Evolutionary conservation across 2,113 vertebrate genomes (phyloP).

Genomic region (Psettodes erumei): DNA sequence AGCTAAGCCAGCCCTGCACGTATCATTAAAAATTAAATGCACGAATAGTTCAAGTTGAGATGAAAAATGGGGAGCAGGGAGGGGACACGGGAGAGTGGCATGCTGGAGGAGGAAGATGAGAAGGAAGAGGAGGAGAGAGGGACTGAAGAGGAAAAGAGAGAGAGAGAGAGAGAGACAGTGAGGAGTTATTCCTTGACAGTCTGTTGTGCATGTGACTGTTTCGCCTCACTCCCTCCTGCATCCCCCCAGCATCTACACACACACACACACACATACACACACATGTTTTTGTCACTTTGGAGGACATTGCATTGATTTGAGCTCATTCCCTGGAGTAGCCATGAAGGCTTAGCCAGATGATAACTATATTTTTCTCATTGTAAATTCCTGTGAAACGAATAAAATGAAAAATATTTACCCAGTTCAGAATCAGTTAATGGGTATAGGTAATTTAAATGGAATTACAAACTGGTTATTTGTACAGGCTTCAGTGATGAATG

Average conservation of each 20-base stretch:
- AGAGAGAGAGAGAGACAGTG: constrained; percentile 37
- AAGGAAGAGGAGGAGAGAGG: constrained; percentile 27
- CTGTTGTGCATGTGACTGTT: constrained; percentile 70
- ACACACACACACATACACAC: constrained; percentile 30
- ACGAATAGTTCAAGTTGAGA: constrained; percentile 68
- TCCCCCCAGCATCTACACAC: constrained; percentile 7
- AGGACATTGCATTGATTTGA: constrained; percentile 27
- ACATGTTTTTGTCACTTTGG: constrained; percentile 30
- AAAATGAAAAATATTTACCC: neutral
- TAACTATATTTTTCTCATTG: constrained; percentile 1
- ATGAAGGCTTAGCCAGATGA: constrained; percentile 4
- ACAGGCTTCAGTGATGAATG: too few species aligned
- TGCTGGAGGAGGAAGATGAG: constrained; percentile 38
- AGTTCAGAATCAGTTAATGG: neutral
- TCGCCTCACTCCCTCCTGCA: constrained; percentile 35
- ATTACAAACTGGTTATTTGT: neutral
- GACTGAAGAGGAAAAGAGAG: constrained; percentile 23
- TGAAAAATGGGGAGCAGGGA: constrained; percentile 60
- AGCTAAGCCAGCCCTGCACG: constrained; percentile 16
- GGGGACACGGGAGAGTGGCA: constrained; percentile 42
- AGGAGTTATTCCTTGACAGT: constrained; percentile 74
- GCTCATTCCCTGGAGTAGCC: neutral
- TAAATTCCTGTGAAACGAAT: neutral
- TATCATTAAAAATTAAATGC: constrained; percentile 70
- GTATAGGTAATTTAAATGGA: neutral